Evolutionary conservation across 2,113 vertebrate species (phyloP), one percentile per base, ranked within the genome.

Genomic region (Rhinichthys klamathensis): DNA sequence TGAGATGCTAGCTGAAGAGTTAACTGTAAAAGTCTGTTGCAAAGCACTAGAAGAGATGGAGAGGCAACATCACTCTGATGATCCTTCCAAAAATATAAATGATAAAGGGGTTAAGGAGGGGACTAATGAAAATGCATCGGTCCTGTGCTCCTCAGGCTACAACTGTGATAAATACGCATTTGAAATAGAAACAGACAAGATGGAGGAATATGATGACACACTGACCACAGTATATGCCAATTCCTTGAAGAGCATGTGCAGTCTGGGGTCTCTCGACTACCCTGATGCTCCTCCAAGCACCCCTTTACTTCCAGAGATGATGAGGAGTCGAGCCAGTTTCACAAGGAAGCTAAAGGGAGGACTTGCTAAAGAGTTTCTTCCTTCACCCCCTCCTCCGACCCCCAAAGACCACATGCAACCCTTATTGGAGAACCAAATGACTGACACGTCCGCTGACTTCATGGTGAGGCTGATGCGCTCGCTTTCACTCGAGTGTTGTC

Each of bases 231-330:
- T 38, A 58, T 86, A 72, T 76, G 72, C 82, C 7, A 82, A 11
- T 23, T 16, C 70, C 2, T 58, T 89, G 61, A 75, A 84, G 51
- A 27, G 49, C n/a, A 78, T 86, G 85, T 30, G 63, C 32, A 67
- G n/a, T 18, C 32, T 87, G 38, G 92, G 93, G 27, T 95, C 95
- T 18, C 90, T 95, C 0, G 94, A 95, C 84, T 95, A 95, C 91
- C 94, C 94, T 1, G 94, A 95, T 4, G 93, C 94, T 70, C 94
- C 95, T 10, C 94, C 94, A 0, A 91, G 92, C 63, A 94, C 94
- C 0, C 94, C 95, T 1, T 90, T 95, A 38, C 56, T 93, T 63
- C 93, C 93, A 0, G 92, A 94, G 87, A 91, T 92, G 1, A 84
- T 90, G 18, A 92, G 85, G 63, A 94, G 91, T 90, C 90, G 92